These are phyloP conservation scores for Elgaria multicarinata DNA, from an alignment of 2,113 vertebrate genomes.

Conservation along the genomic window DNA sequence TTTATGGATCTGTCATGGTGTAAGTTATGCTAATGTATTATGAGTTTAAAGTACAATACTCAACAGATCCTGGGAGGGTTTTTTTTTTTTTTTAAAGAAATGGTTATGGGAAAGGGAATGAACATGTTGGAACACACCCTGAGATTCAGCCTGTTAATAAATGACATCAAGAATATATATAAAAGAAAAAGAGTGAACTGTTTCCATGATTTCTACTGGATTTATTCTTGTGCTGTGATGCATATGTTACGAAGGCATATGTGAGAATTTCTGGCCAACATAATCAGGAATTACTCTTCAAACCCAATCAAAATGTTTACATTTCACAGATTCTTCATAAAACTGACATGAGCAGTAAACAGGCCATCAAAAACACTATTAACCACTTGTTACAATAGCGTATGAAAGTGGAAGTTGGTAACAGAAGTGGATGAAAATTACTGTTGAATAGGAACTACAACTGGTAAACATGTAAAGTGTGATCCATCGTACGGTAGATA, in stretches of 20 bases:
- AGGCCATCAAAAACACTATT: slow-evolving; percentile 1
- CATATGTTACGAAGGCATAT: background rate
- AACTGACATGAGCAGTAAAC: background rate
- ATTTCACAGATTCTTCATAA: background rate
- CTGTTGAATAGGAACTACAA: slow-evolving; percentile 22
- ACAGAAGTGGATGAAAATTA: slow-evolving; percentile 18
- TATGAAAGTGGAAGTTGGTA: background rate
- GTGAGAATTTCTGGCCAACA: background rate
- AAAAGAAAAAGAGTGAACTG: background rate
- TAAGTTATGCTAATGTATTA: slow-evolving; percentile 14
- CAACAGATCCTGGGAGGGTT: slow-evolving; percentile 1
- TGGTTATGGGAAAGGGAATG: background rate
- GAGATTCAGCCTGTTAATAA: background rate
- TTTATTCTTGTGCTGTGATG: background rate
- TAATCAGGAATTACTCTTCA: slow-evolving; percentile 1
- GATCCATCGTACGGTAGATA: slow-evolving; percentile 14
- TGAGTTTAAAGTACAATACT: slow-evolving; percentile 8
- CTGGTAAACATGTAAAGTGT: slow-evolving; percentile 23
- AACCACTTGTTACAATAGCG: background rate
- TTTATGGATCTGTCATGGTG: slow-evolving; percentile 20
- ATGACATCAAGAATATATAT: slow-evolving; percentile 2
- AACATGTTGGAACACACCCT: background rate
- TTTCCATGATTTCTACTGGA: background rate
- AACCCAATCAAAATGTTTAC: background rate
- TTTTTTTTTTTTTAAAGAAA: no score